phyloP scores from a whole-genome alignment of 2,888 invertebrate species.

The Andrena camellia region DNA sequence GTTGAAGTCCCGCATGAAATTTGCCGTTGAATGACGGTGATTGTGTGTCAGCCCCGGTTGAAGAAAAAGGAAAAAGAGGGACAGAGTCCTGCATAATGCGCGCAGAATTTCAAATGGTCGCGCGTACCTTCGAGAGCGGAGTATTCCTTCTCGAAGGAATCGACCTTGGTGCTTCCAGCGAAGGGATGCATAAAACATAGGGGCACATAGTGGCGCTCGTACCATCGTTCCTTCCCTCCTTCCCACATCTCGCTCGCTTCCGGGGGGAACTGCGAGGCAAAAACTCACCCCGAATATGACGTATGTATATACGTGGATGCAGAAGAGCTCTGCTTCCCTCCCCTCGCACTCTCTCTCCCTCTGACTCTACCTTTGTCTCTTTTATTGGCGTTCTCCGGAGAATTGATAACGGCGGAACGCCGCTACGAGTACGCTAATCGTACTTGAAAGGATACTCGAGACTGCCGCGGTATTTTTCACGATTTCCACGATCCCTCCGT shows the following conservation, averaged over 20 bases:
- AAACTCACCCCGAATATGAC: slow-evolving; percentile 69
- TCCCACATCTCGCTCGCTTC: slow-evolving; percentile 32
- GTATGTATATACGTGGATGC: slow-evolving; percentile 73
- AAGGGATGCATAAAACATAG: slow-evolving; percentile 81
- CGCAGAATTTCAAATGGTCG: slow-evolving; percentile 29
- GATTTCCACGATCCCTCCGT: slow-evolving; percentile 68
- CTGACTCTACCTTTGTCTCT: slow-evolving; percentile 77
- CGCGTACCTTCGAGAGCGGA: slow-evolving; percentile 28
- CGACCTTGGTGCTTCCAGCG: slow-evolving; percentile 61
- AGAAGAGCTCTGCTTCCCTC: slow-evolving; percentile 60
- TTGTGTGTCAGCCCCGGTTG: neutral
- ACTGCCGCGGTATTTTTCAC: slow-evolving; percentile 76
- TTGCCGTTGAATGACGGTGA: neutral
- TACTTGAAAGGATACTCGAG: slow-evolving; percentile 77
- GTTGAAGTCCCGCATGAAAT: neutral
- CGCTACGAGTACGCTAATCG: slow-evolving; percentile 75
- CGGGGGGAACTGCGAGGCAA: slow-evolving; percentile 61
- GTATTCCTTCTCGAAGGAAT: slow-evolving; percentile 39
- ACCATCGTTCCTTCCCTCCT: slow-evolving; percentile 3
- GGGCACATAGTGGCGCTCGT: slow-evolving; percentile 71
- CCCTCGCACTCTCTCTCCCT: slow-evolving; percentile 62
- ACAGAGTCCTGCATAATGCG: slow-evolving; percentile 1
- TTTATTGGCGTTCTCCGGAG: slow-evolving; percentile 80
- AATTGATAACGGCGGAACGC: slow-evolving; percentile 79
- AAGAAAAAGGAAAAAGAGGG: neutral